Base-by-base conservation (phyloP, 2,797 vertebrate species). In the Dendrocincla fuliginosa region DNA sequence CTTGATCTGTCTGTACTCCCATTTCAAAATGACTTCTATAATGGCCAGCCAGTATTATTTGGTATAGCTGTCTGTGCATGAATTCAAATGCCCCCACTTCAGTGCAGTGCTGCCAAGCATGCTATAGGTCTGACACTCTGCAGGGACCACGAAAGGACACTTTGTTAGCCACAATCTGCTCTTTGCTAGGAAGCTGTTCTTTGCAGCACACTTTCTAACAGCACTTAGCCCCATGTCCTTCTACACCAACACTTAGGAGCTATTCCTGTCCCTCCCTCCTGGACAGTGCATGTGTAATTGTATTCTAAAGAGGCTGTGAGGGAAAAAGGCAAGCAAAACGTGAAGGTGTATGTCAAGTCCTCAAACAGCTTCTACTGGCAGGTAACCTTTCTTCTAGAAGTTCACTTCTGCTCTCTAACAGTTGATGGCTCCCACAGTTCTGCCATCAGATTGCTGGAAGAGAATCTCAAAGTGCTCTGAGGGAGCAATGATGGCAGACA, bases 1-100 rank as follows among this genome's bases (percentile, higher is more conserved):
- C 52, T 2, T 27, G 1, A 50, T 67, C 49, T 47, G 4, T 52
- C 74, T 61, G 27, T 44, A 77, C 71, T 88, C 83, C 79, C 81
- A 30, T 93, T 92, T 94, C 59, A 77, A 70, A 87, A 92, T 41
- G 30, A 33, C 79, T 94, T 89, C 59, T 76, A 16, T 42, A 75
- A 52, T 19, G 30, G 44, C 61, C 50, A 22, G 13, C 28, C 79
- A 41, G 25, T 77, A 55, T 53, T 69, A 44, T 13, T 46, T 3
- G 35, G n/a, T 46, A 15, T 39, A 41, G 46, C 23, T 68, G 35
- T 33, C 70, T 64, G 10, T 13, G 9, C 27, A 46, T 12, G 55
- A 71, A 73, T 56, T 41, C 25, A 69, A 82, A 57, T 32, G 23
- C 5, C 60, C 25, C n/a, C 35, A 3, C 46, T 70, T 68, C 9